Evolutionary conservation across 30 jellyfish, hydroid and myxozoan species (phyloP).

Genomic region (Pelagia noctiluca): DNA sequence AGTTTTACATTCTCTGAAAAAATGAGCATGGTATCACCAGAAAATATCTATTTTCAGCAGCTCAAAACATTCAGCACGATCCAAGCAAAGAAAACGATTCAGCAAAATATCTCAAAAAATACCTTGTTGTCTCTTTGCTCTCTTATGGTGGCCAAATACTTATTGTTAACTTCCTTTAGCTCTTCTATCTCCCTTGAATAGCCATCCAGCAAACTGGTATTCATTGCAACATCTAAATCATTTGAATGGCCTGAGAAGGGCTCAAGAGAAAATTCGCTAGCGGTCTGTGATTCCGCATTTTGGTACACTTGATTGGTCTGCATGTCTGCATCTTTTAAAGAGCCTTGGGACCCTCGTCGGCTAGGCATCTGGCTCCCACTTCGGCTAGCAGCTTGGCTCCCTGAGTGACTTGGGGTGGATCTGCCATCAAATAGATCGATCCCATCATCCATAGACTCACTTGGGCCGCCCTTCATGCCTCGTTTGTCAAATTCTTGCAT

Average conservation of each 20-base stretch:
- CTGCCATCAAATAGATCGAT: constrained; percentile 6
- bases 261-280: constrained; percentile 35
- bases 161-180: background rate
- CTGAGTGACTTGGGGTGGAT: constrained; percentile 9
- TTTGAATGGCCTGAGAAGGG: constrained; percentile 34
- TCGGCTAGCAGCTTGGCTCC: constrained; percentile 16
- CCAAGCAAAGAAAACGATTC: background rate
- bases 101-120: background rate
- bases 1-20: too few species aligned
- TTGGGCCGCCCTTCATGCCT: constrained; percentile 37
- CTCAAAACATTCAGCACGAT: too few species aligned
- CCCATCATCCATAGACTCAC: constrained; percentile 42
- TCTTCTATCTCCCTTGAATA: background rate
- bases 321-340: constrained; percentile 31
- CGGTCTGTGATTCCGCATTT: constrained; percentile 45
- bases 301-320: constrained; percentile 9
- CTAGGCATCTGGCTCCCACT: background rate
- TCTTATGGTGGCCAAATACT: background rate
- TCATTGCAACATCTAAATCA: constrained; percentile 4
- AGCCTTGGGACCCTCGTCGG: constrained; percentile 46
- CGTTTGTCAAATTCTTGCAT: constrained; percentile 46
- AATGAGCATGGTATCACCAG: too few species aligned
- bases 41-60: too few species aligned
- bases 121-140: background rate
- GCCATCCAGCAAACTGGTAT: background rate